Evolutionary conservation across 2,888 invertebrate genomes (phyloP).

Genomic region (Cheilosia scutellata): DNA sequence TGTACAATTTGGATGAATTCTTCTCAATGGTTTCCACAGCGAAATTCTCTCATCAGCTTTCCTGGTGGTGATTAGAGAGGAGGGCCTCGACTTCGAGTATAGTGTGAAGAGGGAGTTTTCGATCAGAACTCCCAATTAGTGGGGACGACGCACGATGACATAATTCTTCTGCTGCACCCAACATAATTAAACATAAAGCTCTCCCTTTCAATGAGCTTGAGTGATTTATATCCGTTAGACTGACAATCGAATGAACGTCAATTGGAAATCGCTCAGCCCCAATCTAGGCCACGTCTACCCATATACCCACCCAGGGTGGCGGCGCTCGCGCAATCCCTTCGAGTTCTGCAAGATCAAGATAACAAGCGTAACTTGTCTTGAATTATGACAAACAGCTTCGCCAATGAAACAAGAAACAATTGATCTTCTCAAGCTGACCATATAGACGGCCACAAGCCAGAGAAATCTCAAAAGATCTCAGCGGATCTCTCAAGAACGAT

Average conservation of each 20-base stretch:
- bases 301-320: conserved; percentile 40
- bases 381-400: conserved; percentile 68
- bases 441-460: conserved; percentile 10
- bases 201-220: conserved; percentile 62
- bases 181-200: conserved; percentile 34
- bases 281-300: conserved; percentile 60
- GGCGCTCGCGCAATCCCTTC: conserved; percentile 39
- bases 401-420: conserved; percentile 33
- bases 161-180: conserved; percentile 64
- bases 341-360: conserved; percentile 62
- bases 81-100: conserved; percentile 17
- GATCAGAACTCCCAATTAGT: conserved; percentile 33
- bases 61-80: conserved; percentile 26
- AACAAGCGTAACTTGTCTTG: conserved; percentile 46
- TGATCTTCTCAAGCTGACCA: conserved; percentile 50
- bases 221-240: conserved; percentile 43
- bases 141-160: conserved; percentile 52
- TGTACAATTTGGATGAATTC: conserved; percentile 36
- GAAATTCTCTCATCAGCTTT: conserved; percentile 31
- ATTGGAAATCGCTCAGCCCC: conserved; percentile 23
- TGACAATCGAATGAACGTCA: conserved; percentile 50
- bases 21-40: conserved; percentile 24
- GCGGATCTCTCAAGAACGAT: conserved; percentile 68
- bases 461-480: conserved; percentile 29
- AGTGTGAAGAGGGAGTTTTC: conserved; percentile 9